Base-by-base conservation (phyloP, 1,140 invertebrate genomes). In the Drosophila grimshawi region DNA sequence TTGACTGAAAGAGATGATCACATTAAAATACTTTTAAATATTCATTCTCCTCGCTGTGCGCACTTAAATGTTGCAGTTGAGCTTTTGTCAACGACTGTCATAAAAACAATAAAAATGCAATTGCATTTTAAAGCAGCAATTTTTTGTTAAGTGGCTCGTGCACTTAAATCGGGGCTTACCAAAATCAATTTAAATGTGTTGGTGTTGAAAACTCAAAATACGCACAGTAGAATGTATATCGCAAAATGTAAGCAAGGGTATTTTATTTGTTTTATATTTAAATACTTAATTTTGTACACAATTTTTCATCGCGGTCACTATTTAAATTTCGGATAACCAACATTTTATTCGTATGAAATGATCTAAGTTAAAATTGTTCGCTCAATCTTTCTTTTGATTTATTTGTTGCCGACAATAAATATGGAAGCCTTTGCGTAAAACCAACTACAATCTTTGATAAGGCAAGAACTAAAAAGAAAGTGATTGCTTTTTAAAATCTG, bases 81-180 rank as follows among this genome's bases (percentile, higher is more conserved):
- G 37, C 65, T 49, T 29, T 30, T 60, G 70, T 51, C 59, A 52
- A 46, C 49, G 59, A 32, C 56, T 61, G 56, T 79, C 71, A 76
- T 79, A 63, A 83, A 83, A 83, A 72, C 43, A 29, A 64, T 51
- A 46, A 56, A 69, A 69, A 60, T 59, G 41, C 65, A 52, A 11
- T 35, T 41, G 65, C 69, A 78, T 67, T 76, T 78, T 82, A 75
- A 82, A 70, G 43, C 75, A 51, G 43, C 27, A 68, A 55, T 78
- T 57, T 60, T 78, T 81, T 77, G 65, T 65, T 78, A 76, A 86
- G 81, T 86, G 63, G 53, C 35, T 53, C 46, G 66, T 53, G 81
- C 81, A 76, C 78, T 86, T 86, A 81, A 86, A 86, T 76, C 62
- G 19, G 19, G 19, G 0, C 19, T 19, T 19, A 19, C 19, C 19